Evolutionary conservation across 2,888 invertebrate genomes (phyloP).

Genomic region (Platycnemis pennipes): DNA sequence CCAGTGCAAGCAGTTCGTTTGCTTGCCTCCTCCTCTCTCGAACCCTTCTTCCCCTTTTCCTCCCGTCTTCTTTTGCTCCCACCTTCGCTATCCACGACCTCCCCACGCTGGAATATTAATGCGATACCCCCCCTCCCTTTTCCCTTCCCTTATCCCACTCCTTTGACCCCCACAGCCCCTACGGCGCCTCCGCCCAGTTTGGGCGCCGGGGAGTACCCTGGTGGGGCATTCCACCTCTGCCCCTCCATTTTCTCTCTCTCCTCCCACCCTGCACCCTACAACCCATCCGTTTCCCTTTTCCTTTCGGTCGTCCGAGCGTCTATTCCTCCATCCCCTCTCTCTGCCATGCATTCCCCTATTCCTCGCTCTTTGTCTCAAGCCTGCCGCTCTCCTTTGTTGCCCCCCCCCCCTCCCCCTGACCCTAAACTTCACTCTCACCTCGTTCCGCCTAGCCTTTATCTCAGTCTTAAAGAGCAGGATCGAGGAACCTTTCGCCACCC

Average conservation of each 20-base stretch:
- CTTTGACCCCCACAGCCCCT: not conserved
- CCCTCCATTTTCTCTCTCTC: not conserved
- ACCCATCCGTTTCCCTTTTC: not conserved
- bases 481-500: not conserved
- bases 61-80: not conserved
- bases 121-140: not conserved
- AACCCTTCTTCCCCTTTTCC: not conserved
- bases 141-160: not conserved
- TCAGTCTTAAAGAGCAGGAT: not conserved
- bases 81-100: constrained; percentile 8
- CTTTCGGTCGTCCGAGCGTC: no score
- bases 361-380: constrained; percentile 16
- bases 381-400: constrained; percentile 17
- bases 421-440: constrained; percentile 18
- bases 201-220: not conserved
- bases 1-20: not conserved
- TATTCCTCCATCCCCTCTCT: not conserved
- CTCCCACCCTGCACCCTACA: not conserved
- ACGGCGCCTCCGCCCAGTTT: not conserved
- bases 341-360: not conserved
- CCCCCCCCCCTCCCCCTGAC: not conserved
- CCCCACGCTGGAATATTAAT: constrained; percentile 28
- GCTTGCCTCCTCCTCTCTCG: not conserved
- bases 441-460: not conserved
- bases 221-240: not conserved